Percentiles rank a stretch among this genome's conserved stretches.
These are phyloP conservation scores for Drosophila longiperda DNA, from an alignment of 2,888 invertebrate genomes.

Conservation along the genomic window DNA sequence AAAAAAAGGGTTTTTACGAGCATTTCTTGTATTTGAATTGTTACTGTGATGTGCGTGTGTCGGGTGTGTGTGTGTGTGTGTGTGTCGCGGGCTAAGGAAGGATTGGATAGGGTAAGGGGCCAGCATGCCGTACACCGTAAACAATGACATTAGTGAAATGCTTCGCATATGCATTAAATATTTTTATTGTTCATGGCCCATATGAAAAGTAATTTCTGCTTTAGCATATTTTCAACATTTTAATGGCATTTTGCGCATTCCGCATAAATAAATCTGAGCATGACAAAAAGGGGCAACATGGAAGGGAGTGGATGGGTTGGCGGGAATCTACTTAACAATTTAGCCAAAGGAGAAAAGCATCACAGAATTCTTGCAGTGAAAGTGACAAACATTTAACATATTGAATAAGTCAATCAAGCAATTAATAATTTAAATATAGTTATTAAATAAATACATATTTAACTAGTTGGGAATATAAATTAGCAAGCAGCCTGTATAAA, in stretches of 20 bases:
- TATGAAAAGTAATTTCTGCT: slow-evolving; percentile 30
- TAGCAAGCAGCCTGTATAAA: background rate
- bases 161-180: slow-evolving; percentile 71
- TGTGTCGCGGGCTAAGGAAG: background rate
- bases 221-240: slow-evolving; percentile 48
- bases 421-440: slow-evolving; percentile 5
- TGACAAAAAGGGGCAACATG: background rate
- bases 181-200: slow-evolving; percentile 70
- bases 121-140: slow-evolving; percentile 14
- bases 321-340: background rate
- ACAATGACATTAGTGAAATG: slow-evolving; percentile 60
- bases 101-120: background rate
- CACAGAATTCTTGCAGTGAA: slow-evolving; percentile 7
- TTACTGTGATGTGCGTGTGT: slow-evolving; percentile 15
- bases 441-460: background rate
- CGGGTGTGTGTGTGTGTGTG: background rate
- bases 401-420: background rate
- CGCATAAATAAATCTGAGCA: slow-evolving; percentile 66
- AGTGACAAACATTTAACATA: background rate
- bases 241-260: slow-evolving; percentile 51
- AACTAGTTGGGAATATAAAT: background rate
- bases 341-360: background rate
- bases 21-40: slow-evolving; percentile 23
- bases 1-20: slow-evolving; percentile 47
- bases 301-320: background rate